Conservation (phyloP, 1,140 invertebrate genomes). For the Stegodyphus mimosarum region DNA sequence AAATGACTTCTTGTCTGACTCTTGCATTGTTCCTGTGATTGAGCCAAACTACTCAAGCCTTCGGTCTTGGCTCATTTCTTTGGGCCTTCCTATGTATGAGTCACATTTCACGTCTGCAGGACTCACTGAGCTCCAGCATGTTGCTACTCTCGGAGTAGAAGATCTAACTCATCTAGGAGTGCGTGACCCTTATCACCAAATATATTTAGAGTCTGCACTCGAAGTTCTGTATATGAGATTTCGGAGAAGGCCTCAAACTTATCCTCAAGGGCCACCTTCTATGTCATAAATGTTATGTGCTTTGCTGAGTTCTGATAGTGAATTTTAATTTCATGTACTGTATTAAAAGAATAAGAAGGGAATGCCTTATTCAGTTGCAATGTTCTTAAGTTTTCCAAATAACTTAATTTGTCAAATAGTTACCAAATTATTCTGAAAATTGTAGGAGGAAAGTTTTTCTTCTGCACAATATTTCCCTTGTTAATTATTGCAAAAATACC, state of each 20-base stretch:
- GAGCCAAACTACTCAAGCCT: slow-evolving; percentile 68
- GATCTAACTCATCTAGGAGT: slow-evolving; percentile 37
- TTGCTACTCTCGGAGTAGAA: slow-evolving; percentile 11
- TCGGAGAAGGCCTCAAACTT: slow-evolving; percentile 40
- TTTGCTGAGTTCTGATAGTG: background rate
- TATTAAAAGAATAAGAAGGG: background rate
- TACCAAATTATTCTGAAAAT: background rate
- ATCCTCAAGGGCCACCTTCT: slow-evolving; percentile 33
- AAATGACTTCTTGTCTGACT: slow-evolving; percentile 68
- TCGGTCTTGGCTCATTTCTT: slow-evolving; percentile 67
- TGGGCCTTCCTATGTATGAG: slow-evolving; percentile 70
- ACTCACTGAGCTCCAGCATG: slow-evolving; percentile 31
- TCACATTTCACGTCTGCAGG: slow-evolving; percentile 27
- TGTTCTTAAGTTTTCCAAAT: background rate
- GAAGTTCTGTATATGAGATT: slow-evolving; percentile 34
- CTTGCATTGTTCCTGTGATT: slow-evolving; percentile 65
- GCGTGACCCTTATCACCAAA: slow-evolving; percentile 34
- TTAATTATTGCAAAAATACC: too few relatives aligned
- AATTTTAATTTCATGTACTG: background rate
- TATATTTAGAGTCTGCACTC: slow-evolving; percentile 45
- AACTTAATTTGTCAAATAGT: background rate
- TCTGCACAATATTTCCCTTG: too few relatives aligned
- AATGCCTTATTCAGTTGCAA: background rate
- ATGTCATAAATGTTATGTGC: slow-evolving; percentile 18
- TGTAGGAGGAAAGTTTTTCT: too few relatives aligned